These are phyloP conservation scores for Stenopsyche tienmushanensis DNA, from an alignment of 1,140 invertebrate species.

Conservation along the genomic window DNA sequence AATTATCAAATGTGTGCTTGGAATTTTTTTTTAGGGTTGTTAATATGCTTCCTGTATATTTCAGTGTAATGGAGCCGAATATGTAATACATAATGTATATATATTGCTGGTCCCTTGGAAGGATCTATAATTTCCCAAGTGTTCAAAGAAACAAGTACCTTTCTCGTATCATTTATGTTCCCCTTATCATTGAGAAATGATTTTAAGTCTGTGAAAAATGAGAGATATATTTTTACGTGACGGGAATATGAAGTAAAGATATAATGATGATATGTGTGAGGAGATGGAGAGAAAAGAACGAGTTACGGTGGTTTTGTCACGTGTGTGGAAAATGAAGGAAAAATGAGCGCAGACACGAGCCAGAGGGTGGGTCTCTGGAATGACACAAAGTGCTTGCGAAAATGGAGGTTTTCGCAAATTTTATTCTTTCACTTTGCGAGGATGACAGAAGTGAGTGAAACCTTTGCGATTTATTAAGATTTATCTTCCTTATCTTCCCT, in stretches of 20 bases:
- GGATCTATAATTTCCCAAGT: no score
- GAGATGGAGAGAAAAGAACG: neutral
- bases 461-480: constrained; percentile 24
- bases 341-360: neutral
- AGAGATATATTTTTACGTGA: constrained; percentile 24
- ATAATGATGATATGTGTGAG: constrained; percentile 22
- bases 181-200: constrained; percentile 26
- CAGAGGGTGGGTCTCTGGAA: neutral
- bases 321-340: neutral
- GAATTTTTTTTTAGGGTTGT: no score
- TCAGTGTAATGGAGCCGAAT: no score
- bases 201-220: constrained; percentile 27
- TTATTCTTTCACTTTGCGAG: neutral
- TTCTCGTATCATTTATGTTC: constrained; percentile 2
- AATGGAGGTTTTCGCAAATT: neutral
- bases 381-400: neutral
- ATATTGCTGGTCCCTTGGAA: no score
- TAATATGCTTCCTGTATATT: no score
- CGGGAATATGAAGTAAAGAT: constrained; percentile 11
- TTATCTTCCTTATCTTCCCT: constrained; percentile 4
- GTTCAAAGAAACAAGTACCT: constrained; percentile 9
- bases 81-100: no score
- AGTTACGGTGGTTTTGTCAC: neutral
- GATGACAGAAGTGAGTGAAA: no score
- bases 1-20: no score